Conservation (phyloP, 2,888 invertebrate genomes). For the Drosophila melanosoma region DNA sequence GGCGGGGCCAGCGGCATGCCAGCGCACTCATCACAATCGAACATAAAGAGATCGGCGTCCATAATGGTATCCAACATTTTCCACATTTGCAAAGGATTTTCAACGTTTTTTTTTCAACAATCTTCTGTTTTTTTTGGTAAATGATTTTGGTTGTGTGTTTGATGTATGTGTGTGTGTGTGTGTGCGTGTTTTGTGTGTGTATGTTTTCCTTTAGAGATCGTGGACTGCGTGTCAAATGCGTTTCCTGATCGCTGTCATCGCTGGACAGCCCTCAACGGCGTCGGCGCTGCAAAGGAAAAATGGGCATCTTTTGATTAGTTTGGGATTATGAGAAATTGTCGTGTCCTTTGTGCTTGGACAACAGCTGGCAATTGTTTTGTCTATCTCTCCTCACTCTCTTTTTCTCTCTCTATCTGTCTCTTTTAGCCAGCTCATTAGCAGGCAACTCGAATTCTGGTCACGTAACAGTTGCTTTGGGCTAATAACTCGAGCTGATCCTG, state of each 20-base stretch:
- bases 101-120: constrained; percentile 6
- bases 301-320: constrained; percentile 31
- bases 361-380: constrained; percentile 34
- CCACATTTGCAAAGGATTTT: constrained; percentile 81
- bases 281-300: constrained; percentile 57
- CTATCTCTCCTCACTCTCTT: background rate
- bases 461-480: constrained; percentile 56
- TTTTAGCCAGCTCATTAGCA: constrained; percentile 70
- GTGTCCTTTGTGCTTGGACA: constrained; percentile 36
- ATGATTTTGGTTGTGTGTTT: constrained; percentile 24
- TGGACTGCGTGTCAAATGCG: constrained; percentile 74
- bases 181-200: constrained; percentile 13
- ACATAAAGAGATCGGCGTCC: constrained; percentile 81
- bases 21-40: constrained; percentile 85
- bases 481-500: constrained; percentile 56
- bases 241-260: constrained; percentile 72
- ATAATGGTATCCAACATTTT: constrained; percentile 82
- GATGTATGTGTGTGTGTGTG: background rate
- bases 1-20: constrained; percentile 83
- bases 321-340: constrained; percentile 19
- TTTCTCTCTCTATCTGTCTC: background rate
- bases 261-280: constrained; percentile 72
- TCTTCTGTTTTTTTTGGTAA: constrained; percentile 26
- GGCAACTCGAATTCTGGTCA: constrained; percentile 71
- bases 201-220: constrained; percentile 35